Evolutionary conservation across 2,797 vertebrate genomes (phyloP).

Genomic region (Psittacula derbiana): DNA sequence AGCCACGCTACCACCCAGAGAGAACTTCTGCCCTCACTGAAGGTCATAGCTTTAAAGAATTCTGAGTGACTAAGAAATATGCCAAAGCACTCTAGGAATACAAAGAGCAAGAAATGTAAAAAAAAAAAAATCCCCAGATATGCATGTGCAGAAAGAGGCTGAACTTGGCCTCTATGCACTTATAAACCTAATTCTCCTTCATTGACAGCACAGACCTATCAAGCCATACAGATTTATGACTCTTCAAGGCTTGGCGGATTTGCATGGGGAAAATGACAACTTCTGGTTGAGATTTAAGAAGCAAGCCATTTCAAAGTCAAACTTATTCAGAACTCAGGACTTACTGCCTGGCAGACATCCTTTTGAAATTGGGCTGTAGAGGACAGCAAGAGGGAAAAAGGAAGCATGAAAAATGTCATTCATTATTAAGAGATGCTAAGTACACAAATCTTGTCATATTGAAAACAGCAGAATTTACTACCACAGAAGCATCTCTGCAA

Average conservation of each 20-base stretch:
- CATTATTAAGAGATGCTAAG: not conserved
- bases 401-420: not conserved
- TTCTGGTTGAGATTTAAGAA: not conserved
- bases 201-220: not conserved
- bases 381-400: not conserved
- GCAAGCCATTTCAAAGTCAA: not conserved
- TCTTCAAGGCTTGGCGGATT: not conserved
- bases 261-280: not conserved
- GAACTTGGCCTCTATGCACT: not conserved
- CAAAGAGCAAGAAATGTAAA: not conserved
- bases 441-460: not conserved
- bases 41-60: not conserved
- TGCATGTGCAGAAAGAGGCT: not conserved
- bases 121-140: not conserved
- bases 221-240: not conserved
- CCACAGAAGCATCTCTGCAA: not conserved
- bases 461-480: not conserved
- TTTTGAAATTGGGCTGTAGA: not conserved
- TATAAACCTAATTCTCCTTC: not conserved
- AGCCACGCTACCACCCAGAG: not conserved
- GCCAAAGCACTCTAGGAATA: rapidly evolving
- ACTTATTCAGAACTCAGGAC: not conserved
- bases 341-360: not conserved
- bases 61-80: not conserved
- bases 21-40: not conserved